Conservation (phyloP, 2,797 vertebrate genomes). For the Manis javanica region DNA sequence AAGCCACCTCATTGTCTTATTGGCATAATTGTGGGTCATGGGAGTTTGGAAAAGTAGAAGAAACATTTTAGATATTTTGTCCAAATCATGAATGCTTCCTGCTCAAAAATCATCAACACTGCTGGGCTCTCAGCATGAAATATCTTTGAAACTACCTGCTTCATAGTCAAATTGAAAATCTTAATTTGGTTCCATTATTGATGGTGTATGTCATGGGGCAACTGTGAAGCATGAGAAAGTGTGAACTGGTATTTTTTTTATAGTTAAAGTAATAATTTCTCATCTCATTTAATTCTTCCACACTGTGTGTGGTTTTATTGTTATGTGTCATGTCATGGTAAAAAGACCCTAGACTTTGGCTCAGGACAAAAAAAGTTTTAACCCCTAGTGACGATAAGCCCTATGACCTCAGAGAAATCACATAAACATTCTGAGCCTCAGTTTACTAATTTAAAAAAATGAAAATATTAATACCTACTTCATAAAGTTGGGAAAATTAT, state of each 20-base stretch:
- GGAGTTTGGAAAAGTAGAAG: background rate
- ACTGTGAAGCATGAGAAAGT: background rate
- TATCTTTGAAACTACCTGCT: slow-evolving; percentile 8
- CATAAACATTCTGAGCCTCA: background rate
- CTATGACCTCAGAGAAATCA: background rate
- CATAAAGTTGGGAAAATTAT: slow-evolving; percentile 7
- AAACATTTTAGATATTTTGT: slow-evolving; percentile 6
- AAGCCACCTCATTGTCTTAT: background rate
- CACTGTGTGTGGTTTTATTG: background rate
- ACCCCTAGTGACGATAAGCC: background rate
- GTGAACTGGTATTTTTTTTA: background rate
- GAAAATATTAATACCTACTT: background rate
- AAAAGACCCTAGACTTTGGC: background rate
- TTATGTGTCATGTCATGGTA: background rate
- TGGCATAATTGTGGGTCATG: background rate
- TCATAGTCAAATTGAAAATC: slow-evolving; percentile 23
- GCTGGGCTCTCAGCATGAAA: background rate
- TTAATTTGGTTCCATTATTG: background rate
- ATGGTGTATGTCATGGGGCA: background rate
- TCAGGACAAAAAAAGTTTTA: background rate
- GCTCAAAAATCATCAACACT: background rate
- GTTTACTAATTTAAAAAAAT: slow-evolving; percentile 20
- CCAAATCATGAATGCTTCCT: background rate
- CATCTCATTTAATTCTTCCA: background rate
- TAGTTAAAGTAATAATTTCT: background rate